Evolutionary conservation across 2,888 invertebrate genomes (phyloP), one percentile per base, ranked within the genome.

Genomic region (Tenthredo livida): DNA sequence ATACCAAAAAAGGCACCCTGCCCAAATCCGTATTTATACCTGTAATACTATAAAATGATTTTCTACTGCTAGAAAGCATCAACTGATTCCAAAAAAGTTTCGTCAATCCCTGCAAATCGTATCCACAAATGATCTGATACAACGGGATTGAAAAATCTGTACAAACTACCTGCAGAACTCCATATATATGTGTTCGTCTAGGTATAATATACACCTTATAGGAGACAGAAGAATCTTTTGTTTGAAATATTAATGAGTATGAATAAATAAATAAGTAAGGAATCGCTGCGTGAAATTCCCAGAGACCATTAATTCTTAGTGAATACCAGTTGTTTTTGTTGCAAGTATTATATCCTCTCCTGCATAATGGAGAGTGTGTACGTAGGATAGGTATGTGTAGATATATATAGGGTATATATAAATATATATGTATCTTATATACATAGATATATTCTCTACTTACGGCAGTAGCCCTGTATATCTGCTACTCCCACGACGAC

Each of bases 401-500:
- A 61, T 25, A 21, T 10, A n/a, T 25, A 25, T n/a, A 33, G 29
- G 29, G 7, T 61, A 61, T 50, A 10, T 61, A 61, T 7, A 25
- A 0, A 15, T 10, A n/a, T 61, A 61, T 25, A 61, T 58, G 7
- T 21, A n/a, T 54, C 0, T 1, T 10, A 12, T 47, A 47, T 47
- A 15, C 25, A 17, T 50, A 80, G 40, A n/a, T 40, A 80, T 21
- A 50, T 80, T 61, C 21, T 54, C 2, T 80, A 80, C 80, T 80
- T 25, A 40, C 58, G n/a, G 80, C 40, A 61, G 61, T 61, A 61
- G 40, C 58, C 61, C 40, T 54, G 77, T 47, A 61, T 21, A 80
- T 80, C 40, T 80, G 61, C 7, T 77, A 29, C 77, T 80, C 58
- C 61, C 80, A 61, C 40, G 85, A 67, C 85, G 80, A 25, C 80